Percentiles rank a stretch among this genome's conserved stretches.
These are phyloP conservation scores for Sanderia malayensis DNA, from an alignment of 30 jellyfish, hydroid and myxozoan genomes.

Conservation along the genomic window DNA sequence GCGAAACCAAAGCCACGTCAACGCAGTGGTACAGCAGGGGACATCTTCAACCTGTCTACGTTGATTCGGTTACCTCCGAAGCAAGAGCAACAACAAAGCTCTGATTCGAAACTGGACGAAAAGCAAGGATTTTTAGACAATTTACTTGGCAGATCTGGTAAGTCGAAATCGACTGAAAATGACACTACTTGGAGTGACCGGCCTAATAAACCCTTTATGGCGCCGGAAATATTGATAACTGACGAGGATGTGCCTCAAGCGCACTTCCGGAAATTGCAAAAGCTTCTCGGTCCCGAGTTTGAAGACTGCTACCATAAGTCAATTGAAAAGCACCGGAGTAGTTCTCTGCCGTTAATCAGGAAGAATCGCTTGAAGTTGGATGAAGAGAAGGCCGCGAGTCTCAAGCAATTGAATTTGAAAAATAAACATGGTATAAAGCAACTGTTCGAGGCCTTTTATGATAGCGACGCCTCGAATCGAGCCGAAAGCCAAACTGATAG, in stretches of 20 bases:
- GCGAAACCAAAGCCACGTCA: not conserved
- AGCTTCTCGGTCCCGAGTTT: slow-evolving; percentile 51
- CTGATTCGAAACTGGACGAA: not conserved
- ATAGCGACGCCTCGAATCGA: slow-evolving; percentile 21
- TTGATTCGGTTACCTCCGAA: slow-evolving; percentile 49
- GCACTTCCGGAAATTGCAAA: slow-evolving; percentile 30
- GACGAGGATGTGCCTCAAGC: slow-evolving; percentile 9
- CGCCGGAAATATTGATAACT: not conserved
- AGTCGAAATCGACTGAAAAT: not conserved
- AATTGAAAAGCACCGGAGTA: slow-evolving; percentile 30
- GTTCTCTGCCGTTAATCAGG: slow-evolving; percentile 38
- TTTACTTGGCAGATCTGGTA: slow-evolving; percentile 13
- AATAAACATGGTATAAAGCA: not conserved
- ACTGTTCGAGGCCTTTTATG: not conserved
- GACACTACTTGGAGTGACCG: not conserved
- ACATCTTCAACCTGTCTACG: slow-evolving; percentile 18
- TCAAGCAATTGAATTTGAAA: not conserved
- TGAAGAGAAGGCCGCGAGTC: not conserved
- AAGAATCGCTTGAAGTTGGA: not conserved
- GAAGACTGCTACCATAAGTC: slow-evolving; percentile 10
- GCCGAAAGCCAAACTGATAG: slow-evolving; percentile 14
- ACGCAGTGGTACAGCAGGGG: slow-evolving; percentile 12
- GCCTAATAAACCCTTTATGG: not conserved
- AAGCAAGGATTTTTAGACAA: slow-evolving; percentile 16
- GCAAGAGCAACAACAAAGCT: not conserved